Conservation (phyloP, 2,888 invertebrate species). For the Phyto melanocephala region DNA sequence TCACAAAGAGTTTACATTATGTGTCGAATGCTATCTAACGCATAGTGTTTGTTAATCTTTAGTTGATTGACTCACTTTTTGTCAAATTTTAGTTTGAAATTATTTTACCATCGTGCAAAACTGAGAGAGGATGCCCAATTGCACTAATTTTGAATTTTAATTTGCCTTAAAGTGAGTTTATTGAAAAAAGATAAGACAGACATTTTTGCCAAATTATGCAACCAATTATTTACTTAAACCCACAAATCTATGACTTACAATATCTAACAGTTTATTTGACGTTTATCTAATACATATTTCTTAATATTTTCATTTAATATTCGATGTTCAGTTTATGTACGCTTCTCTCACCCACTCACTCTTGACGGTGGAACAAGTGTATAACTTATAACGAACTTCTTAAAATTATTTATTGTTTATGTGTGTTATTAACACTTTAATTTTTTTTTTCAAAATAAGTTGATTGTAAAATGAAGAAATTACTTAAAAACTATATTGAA, state of each 20-base stretch:
- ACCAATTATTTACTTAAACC: neutral
- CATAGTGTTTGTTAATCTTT: neutral
- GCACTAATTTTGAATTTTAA: conserved; percentile 21
- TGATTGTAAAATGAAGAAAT: conserved; percentile 33
- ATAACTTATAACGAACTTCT: neutral
- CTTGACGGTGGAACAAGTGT: neutral
- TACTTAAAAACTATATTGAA: conserved; percentile 31
- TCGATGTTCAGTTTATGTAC: neutral
- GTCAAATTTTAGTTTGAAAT: conserved; percentile 26
- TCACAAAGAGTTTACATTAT: conserved; percentile 1
- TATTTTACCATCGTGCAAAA: conserved; percentile 38
- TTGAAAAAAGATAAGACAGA: neutral
- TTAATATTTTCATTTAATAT: conserved; percentile 22
- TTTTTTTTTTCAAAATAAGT: conserved; percentile 31
- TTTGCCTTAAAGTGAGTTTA: conserved; percentile 24
- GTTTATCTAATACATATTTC: conserved; percentile 1
- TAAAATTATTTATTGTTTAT: conserved; percentile 39
- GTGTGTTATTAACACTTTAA: conserved; percentile 34
- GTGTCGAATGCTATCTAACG: conserved; percentile 20
- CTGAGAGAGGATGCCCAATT: conserved; percentile 46
- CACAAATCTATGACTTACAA: conserved; percentile 6
- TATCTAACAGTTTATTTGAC: neutral
- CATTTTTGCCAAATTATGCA: neutral
- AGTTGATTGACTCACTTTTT: conserved; percentile 28
- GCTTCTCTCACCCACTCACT: neutral